Conservation (phyloP, 2,113 vertebrate species). For the Guaruba guarouba region DNA sequence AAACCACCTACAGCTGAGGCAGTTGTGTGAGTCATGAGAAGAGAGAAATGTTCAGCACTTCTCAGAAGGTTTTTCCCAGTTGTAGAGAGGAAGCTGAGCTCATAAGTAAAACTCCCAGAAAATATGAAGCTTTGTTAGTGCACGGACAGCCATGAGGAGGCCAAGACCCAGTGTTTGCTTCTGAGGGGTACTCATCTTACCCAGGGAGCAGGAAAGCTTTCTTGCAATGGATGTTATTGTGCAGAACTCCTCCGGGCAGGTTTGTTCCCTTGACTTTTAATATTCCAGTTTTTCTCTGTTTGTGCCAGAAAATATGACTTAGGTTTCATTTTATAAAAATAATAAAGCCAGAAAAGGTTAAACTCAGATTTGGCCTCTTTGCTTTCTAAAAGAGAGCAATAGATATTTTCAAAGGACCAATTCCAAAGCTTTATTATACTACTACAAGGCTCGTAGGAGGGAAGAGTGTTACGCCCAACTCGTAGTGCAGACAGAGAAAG, state of each 20-base stretch:
- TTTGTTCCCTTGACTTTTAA: slow-evolving; percentile 17
- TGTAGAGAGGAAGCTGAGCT: neutral
- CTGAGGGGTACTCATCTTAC: neutral
- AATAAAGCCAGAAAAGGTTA: slow-evolving; percentile 53
- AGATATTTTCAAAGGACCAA: slow-evolving; percentile 61
- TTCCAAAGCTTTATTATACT: slow-evolving; percentile 61
- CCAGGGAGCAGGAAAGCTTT: neutral
- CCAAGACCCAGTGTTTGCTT: neutral
- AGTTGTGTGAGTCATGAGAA: slow-evolving; percentile 14
- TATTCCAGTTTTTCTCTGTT: slow-evolving; percentile 27
- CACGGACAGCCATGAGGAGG: neutral
- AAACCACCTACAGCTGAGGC: slow-evolving; percentile 48
- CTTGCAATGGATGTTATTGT: neutral
- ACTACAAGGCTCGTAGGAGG: slow-evolving; percentile 63
- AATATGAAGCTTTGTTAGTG: neutral
- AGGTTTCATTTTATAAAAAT: slow-evolving; percentile 47
- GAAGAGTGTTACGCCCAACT: slow-evolving; percentile 62
- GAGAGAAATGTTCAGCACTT: neutral
- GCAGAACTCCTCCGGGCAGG: neutral
- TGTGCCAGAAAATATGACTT: slow-evolving; percentile 22
- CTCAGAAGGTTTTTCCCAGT: slow-evolving; percentile 10
- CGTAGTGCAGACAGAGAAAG: slow-evolving; percentile 68
- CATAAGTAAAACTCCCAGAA: neutral
- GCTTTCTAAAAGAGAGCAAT: slow-evolving; percentile 53
- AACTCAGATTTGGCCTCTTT: slow-evolving; percentile 56